phyloP scores from a whole-genome alignment of 2,797 vertebrate species.

The Gymnothorax javanicus region DNA sequence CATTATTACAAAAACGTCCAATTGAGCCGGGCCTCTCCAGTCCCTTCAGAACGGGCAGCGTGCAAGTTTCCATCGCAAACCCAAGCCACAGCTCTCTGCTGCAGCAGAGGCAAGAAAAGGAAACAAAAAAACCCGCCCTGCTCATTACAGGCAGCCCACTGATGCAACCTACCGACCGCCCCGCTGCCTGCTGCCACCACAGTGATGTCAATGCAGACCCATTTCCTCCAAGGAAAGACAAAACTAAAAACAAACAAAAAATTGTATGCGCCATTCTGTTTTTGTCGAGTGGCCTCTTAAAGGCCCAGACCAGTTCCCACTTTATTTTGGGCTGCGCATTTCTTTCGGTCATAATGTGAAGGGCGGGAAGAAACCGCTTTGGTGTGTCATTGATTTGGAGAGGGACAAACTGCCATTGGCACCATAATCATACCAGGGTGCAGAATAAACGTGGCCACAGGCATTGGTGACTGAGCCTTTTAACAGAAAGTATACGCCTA shows the following conservation, averaged over 20 bases:
- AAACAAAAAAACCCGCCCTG: slow-evolving; percentile 13
- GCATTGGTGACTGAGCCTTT: background rate
- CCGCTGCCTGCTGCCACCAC: slow-evolving; percentile 50
- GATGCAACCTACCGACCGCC: slow-evolving; percentile 26
- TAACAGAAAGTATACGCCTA: background rate
- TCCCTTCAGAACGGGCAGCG: background rate
- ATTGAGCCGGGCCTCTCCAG: slow-evolving; percentile 19
- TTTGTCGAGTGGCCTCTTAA: background rate
- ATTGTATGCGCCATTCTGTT: background rate
- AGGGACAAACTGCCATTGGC: background rate
- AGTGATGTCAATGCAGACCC: slow-evolving; percentile 62
- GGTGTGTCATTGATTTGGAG: background rate
- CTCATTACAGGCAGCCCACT: slow-evolving; percentile 30
- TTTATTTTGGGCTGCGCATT: slow-evolving; percentile 9
- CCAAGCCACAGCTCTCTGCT: slow-evolving; percentile 17
- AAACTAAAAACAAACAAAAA: background rate
- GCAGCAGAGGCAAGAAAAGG: background rate
- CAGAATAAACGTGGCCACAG: background rate
- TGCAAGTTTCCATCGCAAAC: slow-evolving; percentile 18
- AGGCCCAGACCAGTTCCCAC: background rate
- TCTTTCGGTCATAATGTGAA: background rate
- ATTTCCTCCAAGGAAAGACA: background rate
- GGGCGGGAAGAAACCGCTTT: background rate
- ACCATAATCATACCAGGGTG: background rate
- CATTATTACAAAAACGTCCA: slow-evolving; percentile 59